These are phyloP conservation scores for Hartigia nigra DNA, from an alignment of 2,888 invertebrate genomes.

Conservation along the genomic window DNA sequence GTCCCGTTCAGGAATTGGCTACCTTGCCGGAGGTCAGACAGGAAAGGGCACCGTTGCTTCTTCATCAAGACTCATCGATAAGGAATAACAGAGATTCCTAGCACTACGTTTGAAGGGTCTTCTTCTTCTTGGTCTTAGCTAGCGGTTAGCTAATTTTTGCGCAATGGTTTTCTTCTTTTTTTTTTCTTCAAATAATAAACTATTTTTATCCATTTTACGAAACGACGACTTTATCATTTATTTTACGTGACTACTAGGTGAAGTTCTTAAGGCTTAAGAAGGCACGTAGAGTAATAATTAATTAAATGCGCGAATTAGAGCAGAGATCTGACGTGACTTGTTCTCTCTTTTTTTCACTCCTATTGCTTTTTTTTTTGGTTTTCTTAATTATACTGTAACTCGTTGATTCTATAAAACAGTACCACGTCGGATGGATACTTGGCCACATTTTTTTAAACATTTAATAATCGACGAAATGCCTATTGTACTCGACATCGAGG, in stretches of 20 bases:
- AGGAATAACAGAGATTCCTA: conserved; percentile 52
- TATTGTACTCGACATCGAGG: conserved; percentile 25
- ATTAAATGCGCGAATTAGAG: neutral
- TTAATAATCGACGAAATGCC: conserved; percentile 41
- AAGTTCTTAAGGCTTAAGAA: conserved; percentile 1
- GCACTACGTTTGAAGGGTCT: conserved; percentile 36
- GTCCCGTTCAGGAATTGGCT: conserved; percentile 57
- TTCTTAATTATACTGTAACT: neutral
- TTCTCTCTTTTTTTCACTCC: neutral
- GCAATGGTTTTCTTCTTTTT: conserved; percentile 41
- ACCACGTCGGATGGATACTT: neutral
- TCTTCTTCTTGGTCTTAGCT: conserved; percentile 20
- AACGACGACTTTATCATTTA: conserved; percentile 27
- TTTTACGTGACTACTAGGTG: conserved; percentile 19
- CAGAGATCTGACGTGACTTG: neutral
- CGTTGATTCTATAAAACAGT: neutral
- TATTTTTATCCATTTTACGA: conserved; percentile 34
- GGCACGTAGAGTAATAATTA: neutral
- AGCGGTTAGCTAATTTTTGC: conserved; percentile 34
- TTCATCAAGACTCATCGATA: conserved; percentile 59
- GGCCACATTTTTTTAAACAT: conserved; percentile 25
- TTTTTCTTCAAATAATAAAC: conserved; percentile 33
- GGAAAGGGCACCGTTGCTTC: conserved; percentile 58
- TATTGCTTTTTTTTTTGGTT: neutral
- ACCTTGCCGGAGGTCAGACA: conserved; percentile 59